Percentiles rank a stretch among this genome's conserved stretches.
Conservation (phyloP, 1,140 invertebrate genomes). For the Augochlora pura region DNA sequence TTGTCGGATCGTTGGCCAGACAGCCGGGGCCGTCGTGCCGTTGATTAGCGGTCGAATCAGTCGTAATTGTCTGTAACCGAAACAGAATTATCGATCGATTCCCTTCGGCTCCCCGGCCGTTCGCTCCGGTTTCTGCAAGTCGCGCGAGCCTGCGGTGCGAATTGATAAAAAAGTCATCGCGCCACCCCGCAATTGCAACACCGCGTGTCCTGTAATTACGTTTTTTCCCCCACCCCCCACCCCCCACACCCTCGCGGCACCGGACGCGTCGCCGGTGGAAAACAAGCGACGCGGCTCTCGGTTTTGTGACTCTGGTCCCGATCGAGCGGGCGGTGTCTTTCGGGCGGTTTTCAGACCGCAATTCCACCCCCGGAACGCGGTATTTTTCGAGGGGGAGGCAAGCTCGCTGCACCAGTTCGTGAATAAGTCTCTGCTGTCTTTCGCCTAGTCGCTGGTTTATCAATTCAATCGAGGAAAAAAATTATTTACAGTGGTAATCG, state of each 20-base stretch:
- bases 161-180: constrained; percentile 56
- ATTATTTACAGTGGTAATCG: too few relatives aligned
- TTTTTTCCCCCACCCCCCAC: neutral
- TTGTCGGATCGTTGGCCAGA: constrained; percentile 58
- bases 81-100: constrained; percentile 73
- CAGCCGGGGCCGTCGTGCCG: constrained; percentile 50
- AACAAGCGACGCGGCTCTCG: neutral
- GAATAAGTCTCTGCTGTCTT: neutral
- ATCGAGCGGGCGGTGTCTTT: neutral
- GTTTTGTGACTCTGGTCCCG: neutral
- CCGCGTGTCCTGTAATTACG: neutral
- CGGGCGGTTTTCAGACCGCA: neutral
- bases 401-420: neutral
- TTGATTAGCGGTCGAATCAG: constrained; percentile 76
- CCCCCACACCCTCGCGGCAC: neutral
- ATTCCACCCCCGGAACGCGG: neutral
- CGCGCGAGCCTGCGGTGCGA: constrained; percentile 32
- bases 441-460: too few relatives aligned
- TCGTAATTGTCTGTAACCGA: constrained; percentile 74
- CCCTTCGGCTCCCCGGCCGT: constrained; percentile 29
- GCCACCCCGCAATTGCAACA: constrained; percentile 15
- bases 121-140: constrained; percentile 46
- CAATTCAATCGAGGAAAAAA: too few relatives aligned
- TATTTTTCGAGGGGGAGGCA: neutral
- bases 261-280: neutral